Conservation (phyloP, 2,888 invertebrate genomes). For the Drosophila birchii region DNA sequence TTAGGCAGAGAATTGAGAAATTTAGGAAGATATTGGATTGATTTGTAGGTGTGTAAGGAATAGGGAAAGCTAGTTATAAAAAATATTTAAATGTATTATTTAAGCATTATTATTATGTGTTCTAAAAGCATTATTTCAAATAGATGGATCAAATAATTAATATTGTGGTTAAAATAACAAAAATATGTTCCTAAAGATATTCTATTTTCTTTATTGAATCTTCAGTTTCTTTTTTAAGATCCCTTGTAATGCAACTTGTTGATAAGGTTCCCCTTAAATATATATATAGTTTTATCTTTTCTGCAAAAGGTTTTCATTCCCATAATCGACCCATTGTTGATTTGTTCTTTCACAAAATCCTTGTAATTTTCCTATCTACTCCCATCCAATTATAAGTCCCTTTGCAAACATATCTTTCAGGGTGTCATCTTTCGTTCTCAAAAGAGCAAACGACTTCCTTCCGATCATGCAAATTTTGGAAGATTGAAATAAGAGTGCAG, state of each 20-base stretch:
- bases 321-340: neutral
- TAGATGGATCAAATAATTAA: neutral
- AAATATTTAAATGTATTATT: neutral
- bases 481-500: conserved; percentile 13
- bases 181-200: neutral
- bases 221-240: neutral
- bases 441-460: conserved; percentile 57
- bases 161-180: neutral
- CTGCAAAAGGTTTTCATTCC: neutral
- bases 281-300: neutral
- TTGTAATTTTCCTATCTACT: conserved; percentile 21
- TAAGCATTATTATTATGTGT: neutral
- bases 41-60: neutral
- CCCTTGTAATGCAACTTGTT: too few relatives aligned
- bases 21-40: conserved; percentile 3
- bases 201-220: neutral
- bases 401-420: conserved; percentile 49
- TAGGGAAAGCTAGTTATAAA: neutral
- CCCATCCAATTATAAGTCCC: conserved; percentile 50
- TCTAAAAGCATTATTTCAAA: neutral
- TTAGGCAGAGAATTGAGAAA: conserved; percentile 40
- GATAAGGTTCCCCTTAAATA: neutral
- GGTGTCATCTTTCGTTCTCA: conserved; percentile 58
- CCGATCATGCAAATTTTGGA: conserved; percentile 66
- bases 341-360: conserved; percentile 8